Conservation (phyloP, 2,888 invertebrate species). For the Nomada hirtipes region DNA sequence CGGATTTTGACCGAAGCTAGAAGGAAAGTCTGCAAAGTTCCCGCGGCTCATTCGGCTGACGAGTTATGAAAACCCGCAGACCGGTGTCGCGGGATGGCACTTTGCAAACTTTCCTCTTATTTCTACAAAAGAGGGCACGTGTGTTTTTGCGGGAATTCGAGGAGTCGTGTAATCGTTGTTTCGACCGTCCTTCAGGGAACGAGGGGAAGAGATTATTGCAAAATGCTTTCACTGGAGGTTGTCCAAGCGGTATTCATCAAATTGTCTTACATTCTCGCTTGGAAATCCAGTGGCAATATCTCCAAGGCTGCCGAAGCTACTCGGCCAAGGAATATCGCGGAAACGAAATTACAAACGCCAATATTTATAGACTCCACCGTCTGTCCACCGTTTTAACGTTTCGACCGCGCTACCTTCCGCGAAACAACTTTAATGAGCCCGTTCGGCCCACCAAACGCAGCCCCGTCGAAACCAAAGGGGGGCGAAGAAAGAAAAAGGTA, state of each 20-base stretch:
- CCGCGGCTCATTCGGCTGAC: neutral
- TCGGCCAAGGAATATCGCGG: no score
- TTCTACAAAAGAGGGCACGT: neutral
- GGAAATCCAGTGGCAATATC: no score
- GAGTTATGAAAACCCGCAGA: slow-evolving; percentile 33
- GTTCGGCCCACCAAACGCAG: neutral
- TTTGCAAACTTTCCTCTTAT: slow-evolving; percentile 30
- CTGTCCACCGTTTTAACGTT: neutral
- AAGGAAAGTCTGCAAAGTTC: slow-evolving; percentile 8
- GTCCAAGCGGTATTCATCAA: neutral
- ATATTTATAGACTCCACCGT: neutral
- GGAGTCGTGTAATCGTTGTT: neutral
- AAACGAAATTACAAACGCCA: neutral
- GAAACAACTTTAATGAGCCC: neutral
- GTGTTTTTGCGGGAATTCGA: neutral
- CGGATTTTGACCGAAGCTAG: neutral
- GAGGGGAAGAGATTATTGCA: neutral
- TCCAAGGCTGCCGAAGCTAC: no score
- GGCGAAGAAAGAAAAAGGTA: neutral
- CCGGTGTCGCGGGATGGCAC: neutral
- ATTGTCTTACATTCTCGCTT: neutral
- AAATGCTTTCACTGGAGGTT: neutral
- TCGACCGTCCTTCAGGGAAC: neutral
- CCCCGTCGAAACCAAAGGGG: neutral
- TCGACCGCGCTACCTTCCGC: neutral